These are phyloP conservation scores for Tridacna crocea DNA, from an alignment of 2,888 invertebrate genomes.

Conservation along the genomic window DNA sequence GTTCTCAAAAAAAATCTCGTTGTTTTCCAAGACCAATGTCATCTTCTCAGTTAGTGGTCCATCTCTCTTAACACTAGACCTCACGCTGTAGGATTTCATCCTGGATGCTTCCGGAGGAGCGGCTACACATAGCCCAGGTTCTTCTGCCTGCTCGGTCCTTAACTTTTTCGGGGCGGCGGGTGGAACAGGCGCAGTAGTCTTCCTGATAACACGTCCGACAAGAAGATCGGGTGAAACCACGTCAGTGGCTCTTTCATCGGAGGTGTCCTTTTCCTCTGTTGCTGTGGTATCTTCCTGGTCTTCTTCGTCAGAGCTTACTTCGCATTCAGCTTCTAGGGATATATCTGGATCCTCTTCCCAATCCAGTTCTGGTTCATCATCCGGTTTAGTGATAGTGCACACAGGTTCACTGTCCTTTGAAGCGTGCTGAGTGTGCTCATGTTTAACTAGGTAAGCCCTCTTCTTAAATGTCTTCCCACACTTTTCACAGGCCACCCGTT, in stretches of 20 bases:
- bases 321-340: no score
- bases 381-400: no score
- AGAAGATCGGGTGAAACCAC: not conserved
- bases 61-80: not conserved
- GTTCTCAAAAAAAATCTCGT: no score
- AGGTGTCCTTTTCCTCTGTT: not conserved
- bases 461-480: constrained; percentile 1
- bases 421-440: constrained; percentile 1
- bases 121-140: no score
- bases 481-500: not conserved
- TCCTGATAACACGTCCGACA: not conserved
- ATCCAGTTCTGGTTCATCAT: no score
- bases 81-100: not conserved
- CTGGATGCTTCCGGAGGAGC: no score
- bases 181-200: not conserved
- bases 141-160: not conserved
- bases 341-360: not conserved
- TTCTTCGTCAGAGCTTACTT: no score
- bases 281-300: no score
- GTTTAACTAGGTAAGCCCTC: not conserved
- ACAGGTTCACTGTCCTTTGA: not conserved
- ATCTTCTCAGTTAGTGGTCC: no score
- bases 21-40: no score
- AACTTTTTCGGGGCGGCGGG: not conserved
- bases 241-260: not conserved